Evolutionary conservation across 2,797 vertebrate species (phyloP).

Genomic region (Rhinoraja longicauda): DNA sequence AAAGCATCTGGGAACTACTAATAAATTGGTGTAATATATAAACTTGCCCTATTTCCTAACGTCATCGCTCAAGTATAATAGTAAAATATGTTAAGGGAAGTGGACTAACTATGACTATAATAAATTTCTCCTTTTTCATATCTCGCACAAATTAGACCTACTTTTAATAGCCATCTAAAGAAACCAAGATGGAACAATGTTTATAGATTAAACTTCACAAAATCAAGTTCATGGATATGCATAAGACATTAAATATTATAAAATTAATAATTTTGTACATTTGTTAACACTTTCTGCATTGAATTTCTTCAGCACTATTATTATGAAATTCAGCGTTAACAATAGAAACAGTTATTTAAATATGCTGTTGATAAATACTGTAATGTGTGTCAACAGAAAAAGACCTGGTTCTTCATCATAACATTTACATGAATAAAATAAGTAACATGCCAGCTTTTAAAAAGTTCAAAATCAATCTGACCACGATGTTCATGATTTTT

Average conservation of each 20-base stretch:
- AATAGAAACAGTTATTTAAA: background rate
- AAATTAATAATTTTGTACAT: slow-evolving; percentile 41
- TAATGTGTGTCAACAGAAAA: background rate
- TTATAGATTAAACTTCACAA: background rate
- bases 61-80: background rate
- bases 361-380: background rate
- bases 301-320: slow-evolving; percentile 36
- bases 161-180: background rate
- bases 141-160: background rate
- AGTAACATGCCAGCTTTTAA: background rate
- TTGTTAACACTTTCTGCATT: slow-evolving; percentile 40
- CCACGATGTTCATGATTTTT: background rate
- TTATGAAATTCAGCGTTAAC: background rate
- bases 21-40: background rate
- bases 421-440: background rate
- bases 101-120: background rate
- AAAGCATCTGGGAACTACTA: background rate
- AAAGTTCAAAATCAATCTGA: background rate
- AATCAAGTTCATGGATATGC: background rate
- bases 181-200: background rate
- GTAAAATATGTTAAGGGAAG: background rate
- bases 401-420: background rate
- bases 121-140: background rate
- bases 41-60: background rate
- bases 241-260: slow-evolving; percentile 39